Conservation (phyloP, 2,113 vertebrate genomes). For the Romanogobio albipinnatus region DNA sequence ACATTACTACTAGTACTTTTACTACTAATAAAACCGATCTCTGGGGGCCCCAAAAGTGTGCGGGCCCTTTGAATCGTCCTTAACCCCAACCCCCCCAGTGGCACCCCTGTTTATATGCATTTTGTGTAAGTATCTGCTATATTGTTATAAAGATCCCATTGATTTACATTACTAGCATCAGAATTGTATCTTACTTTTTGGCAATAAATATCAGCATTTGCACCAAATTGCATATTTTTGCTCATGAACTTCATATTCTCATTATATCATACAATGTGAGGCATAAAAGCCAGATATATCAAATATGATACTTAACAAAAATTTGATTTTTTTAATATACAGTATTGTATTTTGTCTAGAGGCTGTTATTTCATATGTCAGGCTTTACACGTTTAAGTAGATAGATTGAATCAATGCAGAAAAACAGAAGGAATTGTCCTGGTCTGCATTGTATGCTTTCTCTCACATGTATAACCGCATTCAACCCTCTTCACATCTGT, state of each 20-base stretch:
- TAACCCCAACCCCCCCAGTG: too few species aligned
- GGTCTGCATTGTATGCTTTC: background rate
- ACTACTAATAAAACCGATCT: too few species aligned
- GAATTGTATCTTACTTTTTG: background rate
- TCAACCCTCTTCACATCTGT: slow-evolving; percentile 15
- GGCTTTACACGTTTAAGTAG: background rate
- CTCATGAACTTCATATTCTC: background rate
- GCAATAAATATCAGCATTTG: too few species aligned
- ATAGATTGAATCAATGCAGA: background rate
- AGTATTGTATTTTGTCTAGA: too few species aligned
- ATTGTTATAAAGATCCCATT: background rate
- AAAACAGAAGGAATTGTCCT: background rate
- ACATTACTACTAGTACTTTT: background rate
- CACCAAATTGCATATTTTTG: background rate
- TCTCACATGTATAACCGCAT: background rate
- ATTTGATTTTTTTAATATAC: too few species aligned
- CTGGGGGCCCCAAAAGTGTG: too few species aligned
- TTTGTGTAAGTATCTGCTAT: background rate
- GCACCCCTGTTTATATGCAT: too few species aligned
- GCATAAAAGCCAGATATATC: background rate
- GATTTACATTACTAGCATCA: background rate
- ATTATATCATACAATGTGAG: background rate
- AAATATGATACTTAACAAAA: background rate
- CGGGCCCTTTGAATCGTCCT: too few species aligned
- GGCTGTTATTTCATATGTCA: background rate